phyloP scores from a whole-genome alignment of 2,113 vertebrate genomes.

The Phyllostomus discolor region DNA sequence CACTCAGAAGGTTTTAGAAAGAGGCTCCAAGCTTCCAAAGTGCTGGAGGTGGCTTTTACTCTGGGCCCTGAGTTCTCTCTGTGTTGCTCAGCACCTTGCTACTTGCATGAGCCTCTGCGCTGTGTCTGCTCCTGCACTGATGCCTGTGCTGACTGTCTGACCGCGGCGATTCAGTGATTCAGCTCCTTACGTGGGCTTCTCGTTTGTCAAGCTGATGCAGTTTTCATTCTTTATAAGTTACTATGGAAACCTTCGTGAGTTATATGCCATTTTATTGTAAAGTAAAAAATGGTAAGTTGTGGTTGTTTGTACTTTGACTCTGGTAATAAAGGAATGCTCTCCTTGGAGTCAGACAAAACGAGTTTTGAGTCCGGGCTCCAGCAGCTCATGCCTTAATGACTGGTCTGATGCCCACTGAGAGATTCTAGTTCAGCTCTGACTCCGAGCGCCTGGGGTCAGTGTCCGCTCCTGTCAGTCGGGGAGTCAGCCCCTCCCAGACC shows the following conservation, averaged over 20 bases:
- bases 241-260: neutral
- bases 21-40: neutral
- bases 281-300: neutral
- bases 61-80: neutral
- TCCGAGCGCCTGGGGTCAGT: neutral
- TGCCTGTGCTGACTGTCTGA: neutral
- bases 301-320: neutral
- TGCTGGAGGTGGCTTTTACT: neutral
- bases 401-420: neutral
- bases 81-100: neutral
- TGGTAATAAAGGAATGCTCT: neutral
- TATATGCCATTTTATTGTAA: neutral
- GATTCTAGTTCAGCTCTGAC: neutral
- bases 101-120: accelerated
- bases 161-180: neutral
- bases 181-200: neutral
- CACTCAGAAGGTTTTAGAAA: neutral
- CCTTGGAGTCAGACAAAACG: neutral
- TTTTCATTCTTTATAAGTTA: neutral
- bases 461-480: neutral
- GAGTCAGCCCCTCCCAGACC: neutral
- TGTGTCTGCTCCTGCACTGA: too few relatives aligned
- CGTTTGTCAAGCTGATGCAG: neutral
- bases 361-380: neutral
- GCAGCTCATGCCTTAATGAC: neutral